These are phyloP conservation scores for Clarias laeviceps DNA, from an alignment of 2,797 vertebrate genomes.

Conservation along the genomic window DNA sequence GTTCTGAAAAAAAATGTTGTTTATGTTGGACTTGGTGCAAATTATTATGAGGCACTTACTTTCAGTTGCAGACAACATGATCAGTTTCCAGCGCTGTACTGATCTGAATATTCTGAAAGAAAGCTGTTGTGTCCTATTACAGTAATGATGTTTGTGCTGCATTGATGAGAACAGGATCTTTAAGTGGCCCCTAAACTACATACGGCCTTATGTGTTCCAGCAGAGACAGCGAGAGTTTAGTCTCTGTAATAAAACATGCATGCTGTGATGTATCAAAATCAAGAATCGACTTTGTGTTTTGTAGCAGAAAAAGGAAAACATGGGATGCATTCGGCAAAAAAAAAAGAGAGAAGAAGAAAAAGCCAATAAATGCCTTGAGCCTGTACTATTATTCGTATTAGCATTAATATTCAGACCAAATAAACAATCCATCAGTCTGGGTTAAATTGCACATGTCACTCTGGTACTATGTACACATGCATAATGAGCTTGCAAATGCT, in stretches of 20 bases:
- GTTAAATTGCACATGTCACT: conserved; percentile 48
- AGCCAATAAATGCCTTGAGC: conserved; percentile 27
- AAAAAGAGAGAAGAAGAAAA: neutral
- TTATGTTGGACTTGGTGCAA: conserved; percentile 43
- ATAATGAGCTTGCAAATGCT: conserved; percentile 54
- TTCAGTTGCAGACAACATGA: conserved; percentile 37
- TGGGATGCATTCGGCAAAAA: conserved; percentile 19
- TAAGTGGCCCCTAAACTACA: conserved; percentile 48
- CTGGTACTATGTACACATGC: conserved; percentile 37
- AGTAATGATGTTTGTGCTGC: conserved; percentile 50
- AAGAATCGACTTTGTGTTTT: conserved; percentile 38
- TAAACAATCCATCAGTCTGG: conserved; percentile 56
- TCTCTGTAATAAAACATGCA: conserved; percentile 50
- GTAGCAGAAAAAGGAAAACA: conserved; percentile 32
- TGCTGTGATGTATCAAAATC: conserved; percentile 47
- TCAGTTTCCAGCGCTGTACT: conserved; percentile 31
- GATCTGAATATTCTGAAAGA: conserved; percentile 44
- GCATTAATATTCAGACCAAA: conserved; percentile 48
- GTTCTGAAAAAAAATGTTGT: conserved; percentile 8
- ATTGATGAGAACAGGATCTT: conserved; percentile 28
- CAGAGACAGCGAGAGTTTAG: conserved; percentile 37
- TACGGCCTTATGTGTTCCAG: conserved; percentile 35
- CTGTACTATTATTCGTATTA: neutral
- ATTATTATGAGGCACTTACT: conserved; percentile 39
- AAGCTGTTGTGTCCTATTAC: conserved; percentile 50